phyloP scores from a whole-genome alignment of 2,888 invertebrate genomes.

The Gari tellinella region DNA sequence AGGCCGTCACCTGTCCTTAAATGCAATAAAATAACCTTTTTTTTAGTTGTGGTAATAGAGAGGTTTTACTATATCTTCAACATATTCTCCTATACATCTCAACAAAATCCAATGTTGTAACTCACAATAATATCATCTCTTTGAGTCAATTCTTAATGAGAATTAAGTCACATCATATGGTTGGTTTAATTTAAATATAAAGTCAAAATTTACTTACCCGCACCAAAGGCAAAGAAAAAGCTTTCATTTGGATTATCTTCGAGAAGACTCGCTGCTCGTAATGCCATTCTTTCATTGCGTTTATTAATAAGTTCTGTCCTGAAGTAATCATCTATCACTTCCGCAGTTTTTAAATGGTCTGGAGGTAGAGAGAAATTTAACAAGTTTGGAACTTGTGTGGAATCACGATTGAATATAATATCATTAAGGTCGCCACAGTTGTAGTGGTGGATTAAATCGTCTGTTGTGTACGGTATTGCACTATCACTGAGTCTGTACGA shows the following conservation, averaged over 20 bases:
- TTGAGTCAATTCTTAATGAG: no score
- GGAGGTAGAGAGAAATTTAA: constrained; percentile 81
- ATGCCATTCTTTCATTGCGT: constrained; percentile 86
- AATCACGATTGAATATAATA: constrained; percentile 84
- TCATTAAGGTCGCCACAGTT: constrained; percentile 85
- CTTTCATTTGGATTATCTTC: constrained; percentile 83
- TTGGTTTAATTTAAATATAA: no score
- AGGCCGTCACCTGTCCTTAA: no score
- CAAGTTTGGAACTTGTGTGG: constrained; percentile 80
- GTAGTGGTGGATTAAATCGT: constrained; percentile 85
- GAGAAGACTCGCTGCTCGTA: constrained; percentile 84
- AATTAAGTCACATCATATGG: no score
- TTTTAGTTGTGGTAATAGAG: no score
- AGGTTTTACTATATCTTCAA: no score
- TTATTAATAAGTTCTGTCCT: constrained; percentile 85
- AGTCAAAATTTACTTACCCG: constrained; percentile 83
- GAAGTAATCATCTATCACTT: constrained; percentile 85
- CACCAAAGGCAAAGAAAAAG: constrained; percentile 87
- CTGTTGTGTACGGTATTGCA: constrained; percentile 79
- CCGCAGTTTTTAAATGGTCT: constrained; percentile 75
- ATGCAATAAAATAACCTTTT: no score
- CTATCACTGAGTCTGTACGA: constrained; percentile 74
- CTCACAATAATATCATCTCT: no score
- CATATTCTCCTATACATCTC: no score
- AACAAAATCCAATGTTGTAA: no score